These are phyloP conservation scores for Damaliscus lunatus DNA, from an alignment of 2,113 vertebrate species.

Conservation along the genomic window DNA sequence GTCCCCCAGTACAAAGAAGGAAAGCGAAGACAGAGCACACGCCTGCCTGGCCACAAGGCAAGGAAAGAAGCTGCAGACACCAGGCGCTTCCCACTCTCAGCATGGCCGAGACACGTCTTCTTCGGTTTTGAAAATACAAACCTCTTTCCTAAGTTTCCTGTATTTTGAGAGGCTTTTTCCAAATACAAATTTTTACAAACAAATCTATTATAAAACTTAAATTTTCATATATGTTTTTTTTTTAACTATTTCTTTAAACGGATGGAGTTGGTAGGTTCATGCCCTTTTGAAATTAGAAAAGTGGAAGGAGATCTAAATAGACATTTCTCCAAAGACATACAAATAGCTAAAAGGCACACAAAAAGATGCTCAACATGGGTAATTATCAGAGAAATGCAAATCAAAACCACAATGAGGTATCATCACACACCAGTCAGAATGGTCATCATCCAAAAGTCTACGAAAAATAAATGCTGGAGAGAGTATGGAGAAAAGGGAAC, in stretches of 20 bases:
- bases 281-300: constrained; percentile 28
- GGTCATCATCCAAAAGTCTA: background rate
- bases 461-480: background rate
- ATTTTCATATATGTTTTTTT: background rate
- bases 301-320: background rate
- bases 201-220: background rate
- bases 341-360: background rate
- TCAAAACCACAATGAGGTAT: background rate
- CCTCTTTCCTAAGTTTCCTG: background rate
- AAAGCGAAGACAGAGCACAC: background rate
- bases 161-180: constrained; percentile 9
- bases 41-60: background rate
- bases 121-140: background rate
- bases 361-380: background rate
- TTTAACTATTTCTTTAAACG: background rate
- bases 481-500: background rate
- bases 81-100: background rate
- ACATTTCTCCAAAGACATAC: background rate
- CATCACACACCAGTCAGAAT: background rate
- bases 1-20: background rate
- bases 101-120: background rate
- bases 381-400: background rate
- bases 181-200: constrained; percentile 24
- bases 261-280: background rate
- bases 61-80: background rate